Evolutionary conservation across 2,888 invertebrate genomes (phyloP).

Genomic region (Drosophila melanocephala): DNA sequence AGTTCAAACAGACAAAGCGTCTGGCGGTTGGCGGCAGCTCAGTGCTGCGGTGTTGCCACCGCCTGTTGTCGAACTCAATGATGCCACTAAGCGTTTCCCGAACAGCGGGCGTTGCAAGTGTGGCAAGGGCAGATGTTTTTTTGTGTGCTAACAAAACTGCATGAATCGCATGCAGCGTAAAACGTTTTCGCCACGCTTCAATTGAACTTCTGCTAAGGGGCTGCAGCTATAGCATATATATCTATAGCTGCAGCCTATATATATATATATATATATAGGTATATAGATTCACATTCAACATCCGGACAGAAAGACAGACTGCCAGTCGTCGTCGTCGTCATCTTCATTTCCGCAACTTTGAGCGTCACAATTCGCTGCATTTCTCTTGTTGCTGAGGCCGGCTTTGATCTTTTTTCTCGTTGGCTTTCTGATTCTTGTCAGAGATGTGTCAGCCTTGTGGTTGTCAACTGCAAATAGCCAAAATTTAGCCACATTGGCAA

Average conservation of each 20-base stretch:
- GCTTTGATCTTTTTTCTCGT: conserved; percentile 21
- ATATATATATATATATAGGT: neutral
- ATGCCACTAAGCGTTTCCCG: conserved; percentile 69
- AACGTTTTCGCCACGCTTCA: conserved; percentile 78
- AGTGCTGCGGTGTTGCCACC: conserved; percentile 70
- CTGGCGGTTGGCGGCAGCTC: conserved; percentile 59
- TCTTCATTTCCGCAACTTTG: conserved; percentile 39
- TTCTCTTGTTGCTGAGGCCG: conserved; percentile 21
- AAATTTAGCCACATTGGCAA: conserved; percentile 26
- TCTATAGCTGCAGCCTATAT: neutral
- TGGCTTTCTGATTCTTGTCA: conserved; percentile 34
- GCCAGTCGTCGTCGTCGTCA: conserved; percentile 32
- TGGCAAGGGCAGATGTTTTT: neutral
- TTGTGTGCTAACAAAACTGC: conserved; percentile 25
- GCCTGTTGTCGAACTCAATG: conserved; percentile 72
- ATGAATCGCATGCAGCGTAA: conserved; percentile 60
- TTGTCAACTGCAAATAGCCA: conserved; percentile 19
- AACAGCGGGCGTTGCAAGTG: conserved; percentile 1
- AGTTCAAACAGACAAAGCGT: conserved; percentile 54
- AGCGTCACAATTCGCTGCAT: conserved; percentile 71
- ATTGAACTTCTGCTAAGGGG: conserved; percentile 52
- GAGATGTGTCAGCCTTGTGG: conserved; percentile 26
- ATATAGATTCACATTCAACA: conserved; percentile 13
- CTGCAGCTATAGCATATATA: conserved; percentile 7
- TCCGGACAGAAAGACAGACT: conserved; percentile 16